These are phyloP conservation scores for Anarsia innoxiella DNA, from an alignment of 2,888 invertebrate genomes.

Conservation along the genomic window DNA sequence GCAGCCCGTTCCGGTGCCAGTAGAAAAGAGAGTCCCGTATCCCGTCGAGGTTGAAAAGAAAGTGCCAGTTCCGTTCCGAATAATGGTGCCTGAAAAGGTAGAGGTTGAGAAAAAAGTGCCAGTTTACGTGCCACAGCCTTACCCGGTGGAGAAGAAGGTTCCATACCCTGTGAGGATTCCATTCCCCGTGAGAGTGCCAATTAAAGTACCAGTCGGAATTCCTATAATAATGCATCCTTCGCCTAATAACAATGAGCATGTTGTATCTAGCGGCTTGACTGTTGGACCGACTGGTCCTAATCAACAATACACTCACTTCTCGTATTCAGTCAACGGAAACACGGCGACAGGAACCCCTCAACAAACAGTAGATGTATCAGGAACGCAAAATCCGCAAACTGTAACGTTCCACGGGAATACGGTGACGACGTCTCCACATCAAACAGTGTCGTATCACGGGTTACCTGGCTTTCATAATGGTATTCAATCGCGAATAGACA, in stretches of 20 bases:
- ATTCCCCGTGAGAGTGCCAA: slow-evolving; percentile 32
- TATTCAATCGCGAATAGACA: not conserved
- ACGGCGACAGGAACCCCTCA: slow-evolving; percentile 19
- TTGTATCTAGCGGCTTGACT: slow-evolving; percentile 3
- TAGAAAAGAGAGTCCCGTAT: slow-evolving; percentile 63
- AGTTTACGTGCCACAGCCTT: slow-evolving; percentile 41
- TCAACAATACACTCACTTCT: slow-evolving; percentile 4
- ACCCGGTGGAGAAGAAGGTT: slow-evolving; percentile 54
- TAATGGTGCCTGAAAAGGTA: slow-evolving; percentile 31
- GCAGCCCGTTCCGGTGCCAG: slow-evolving; percentile 65
- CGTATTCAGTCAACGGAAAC: slow-evolving; percentile 18
- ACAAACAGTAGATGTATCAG: slow-evolving; percentile 36
- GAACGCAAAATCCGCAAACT: slow-evolving; percentile 17
- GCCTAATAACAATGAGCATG: slow-evolving; percentile 5
- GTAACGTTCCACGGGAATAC: slow-evolving; percentile 15
- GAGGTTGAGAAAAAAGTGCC: slow-evolving; percentile 59
- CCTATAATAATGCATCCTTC: slow-evolving; percentile 13
- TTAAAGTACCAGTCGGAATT: slow-evolving; percentile 18
- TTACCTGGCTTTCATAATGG: slow-evolving; percentile 41
- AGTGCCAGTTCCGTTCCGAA: slow-evolving; percentile 46
- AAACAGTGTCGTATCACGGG: slow-evolving; percentile 46
- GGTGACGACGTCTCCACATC: slow-evolving; percentile 21
- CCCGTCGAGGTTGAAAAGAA: slow-evolving; percentile 58
- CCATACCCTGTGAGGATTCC: slow-evolving; percentile 38
- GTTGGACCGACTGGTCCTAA: slow-evolving; percentile 5